Evolutionary conservation across 2,888 invertebrate genomes (phyloP).

Genomic region (Lepidocyrtoides sp.): DNA sequence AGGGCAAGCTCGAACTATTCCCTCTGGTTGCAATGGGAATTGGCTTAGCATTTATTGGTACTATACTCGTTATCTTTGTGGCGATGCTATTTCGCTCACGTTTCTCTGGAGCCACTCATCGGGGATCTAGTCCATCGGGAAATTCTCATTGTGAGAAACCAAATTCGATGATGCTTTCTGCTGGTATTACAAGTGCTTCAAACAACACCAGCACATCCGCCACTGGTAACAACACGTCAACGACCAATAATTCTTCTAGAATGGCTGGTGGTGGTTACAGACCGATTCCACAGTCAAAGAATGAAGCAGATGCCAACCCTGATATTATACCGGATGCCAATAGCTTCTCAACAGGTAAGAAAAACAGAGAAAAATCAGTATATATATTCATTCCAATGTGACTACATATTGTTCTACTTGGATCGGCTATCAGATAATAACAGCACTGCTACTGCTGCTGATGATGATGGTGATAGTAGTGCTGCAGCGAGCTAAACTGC

Average conservation of each 20-base stretch:
- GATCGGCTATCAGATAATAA: background rate
- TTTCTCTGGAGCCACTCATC: constrained; percentile 78
- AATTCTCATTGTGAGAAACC: constrained; percentile 83
- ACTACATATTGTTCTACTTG: constrained; percentile 2
- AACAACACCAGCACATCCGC: constrained; percentile 71
- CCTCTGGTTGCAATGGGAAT: constrained; percentile 85
- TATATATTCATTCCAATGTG: background rate
- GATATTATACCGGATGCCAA: constrained; percentile 85
- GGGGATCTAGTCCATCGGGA: constrained; percentile 79
- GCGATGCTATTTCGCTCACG: constrained; percentile 85
- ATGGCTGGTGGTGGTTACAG: constrained; percentile 83
- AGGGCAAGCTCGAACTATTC: constrained; percentile 85
- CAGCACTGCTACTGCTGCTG: constrained; percentile 25
- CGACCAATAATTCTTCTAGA: constrained; percentile 77
- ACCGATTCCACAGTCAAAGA: constrained; percentile 82
- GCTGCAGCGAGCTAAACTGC: constrained; percentile 30
- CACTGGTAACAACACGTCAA: constrained; percentile 79
- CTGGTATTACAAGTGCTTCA: constrained; percentile 73
- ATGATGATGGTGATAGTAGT: constrained; percentile 48
- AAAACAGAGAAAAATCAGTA: constrained; percentile 26
- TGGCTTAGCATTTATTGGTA: constrained; percentile 84
- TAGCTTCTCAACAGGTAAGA: constrained; percentile 84
- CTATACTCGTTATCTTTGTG: constrained; percentile 84
- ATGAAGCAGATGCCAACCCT: constrained; percentile 85
- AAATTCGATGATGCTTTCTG: constrained; percentile 76